A percentile compares a stretch with the other conserved stretches of the same genome.
Evolutionary conservation across 2,113 vertebrate genomes (phyloP).

Genomic region (Jacana jacana): DNA sequence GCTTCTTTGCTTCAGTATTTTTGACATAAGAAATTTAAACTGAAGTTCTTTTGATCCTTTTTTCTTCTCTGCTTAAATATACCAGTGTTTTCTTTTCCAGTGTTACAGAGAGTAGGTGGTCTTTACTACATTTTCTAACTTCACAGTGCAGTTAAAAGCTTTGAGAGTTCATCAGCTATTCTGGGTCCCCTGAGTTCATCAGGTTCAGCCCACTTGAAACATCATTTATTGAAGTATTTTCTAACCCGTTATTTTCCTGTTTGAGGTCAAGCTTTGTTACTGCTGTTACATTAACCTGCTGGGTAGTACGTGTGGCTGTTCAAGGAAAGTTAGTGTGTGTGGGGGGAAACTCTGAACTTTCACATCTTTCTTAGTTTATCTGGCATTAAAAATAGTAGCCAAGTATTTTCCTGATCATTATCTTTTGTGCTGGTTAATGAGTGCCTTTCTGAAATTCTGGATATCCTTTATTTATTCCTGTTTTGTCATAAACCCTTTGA

Average conservation of each 20-base stretch:
- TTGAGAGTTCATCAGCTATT: neutral
- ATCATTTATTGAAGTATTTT: neutral
- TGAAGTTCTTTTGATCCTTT: neutral
- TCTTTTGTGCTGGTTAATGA: neutral
- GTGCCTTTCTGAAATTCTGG: neutral
- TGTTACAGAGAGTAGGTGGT: neutral
- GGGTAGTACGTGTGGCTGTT: neutral
- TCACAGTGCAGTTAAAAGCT: neutral
- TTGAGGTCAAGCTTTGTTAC: neutral
- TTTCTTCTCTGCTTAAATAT: neutral
- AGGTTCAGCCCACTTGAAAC: neutral
- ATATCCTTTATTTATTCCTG: neutral
- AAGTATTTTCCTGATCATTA: neutral
- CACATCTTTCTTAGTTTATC: neutral
- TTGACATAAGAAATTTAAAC: neutral
- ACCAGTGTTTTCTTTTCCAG: neutral
- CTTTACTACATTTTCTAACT: neutral
- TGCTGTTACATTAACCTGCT: accelerated
- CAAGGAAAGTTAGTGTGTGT: neutral
- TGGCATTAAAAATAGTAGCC: neutral
- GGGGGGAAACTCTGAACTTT: neutral
- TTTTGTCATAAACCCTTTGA: neutral
- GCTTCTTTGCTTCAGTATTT: neutral
- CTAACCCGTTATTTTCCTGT: neutral
- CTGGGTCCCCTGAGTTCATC: neutral